Evolutionary conservation across 2,113 vertebrate species (phyloP).

Genomic region (Dryoscopus gambensis): DNA sequence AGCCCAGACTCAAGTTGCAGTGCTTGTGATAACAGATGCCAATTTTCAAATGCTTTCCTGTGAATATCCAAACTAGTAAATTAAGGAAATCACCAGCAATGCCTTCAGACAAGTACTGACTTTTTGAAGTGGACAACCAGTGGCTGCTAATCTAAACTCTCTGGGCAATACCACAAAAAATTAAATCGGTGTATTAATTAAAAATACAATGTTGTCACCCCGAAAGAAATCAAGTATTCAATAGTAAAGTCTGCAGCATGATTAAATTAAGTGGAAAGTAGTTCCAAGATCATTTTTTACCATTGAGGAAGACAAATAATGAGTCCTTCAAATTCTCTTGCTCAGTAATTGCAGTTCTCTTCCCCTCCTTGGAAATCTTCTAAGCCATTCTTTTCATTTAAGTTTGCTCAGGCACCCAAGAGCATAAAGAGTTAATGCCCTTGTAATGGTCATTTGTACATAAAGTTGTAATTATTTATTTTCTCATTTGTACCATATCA

Average conservation of each 20-base stretch:
- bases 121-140: conserved; percentile 11
- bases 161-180: neutral
- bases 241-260: neutral
- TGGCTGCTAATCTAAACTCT: conserved; percentile 18
- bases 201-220: neutral
- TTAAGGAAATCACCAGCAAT: conserved; percentile 48
- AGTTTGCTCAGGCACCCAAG: conserved; percentile 70
- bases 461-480: conserved; percentile 97
- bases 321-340: conserved; percentile 7
- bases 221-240: neutral
- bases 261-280: neutral
- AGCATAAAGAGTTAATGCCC: conserved; percentile 62
- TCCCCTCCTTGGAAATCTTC: neutral
- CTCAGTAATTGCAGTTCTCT: neutral
- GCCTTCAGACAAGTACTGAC: conserved; percentile 39
- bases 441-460: conserved; percentile 85
- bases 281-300: neutral
- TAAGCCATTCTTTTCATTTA: conserved; percentile 23
- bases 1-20: neutral
- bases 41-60: neutral
- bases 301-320: neutral
- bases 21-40: neutral
- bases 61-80: neutral
- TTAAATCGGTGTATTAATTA: neutral
- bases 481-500: conserved; percentile 97